Evolutionary conservation across 2,113 vertebrate genomes (phyloP), one percentile per base, ranked within the genome.

Genomic region (Nycticebus coucang): DNA sequence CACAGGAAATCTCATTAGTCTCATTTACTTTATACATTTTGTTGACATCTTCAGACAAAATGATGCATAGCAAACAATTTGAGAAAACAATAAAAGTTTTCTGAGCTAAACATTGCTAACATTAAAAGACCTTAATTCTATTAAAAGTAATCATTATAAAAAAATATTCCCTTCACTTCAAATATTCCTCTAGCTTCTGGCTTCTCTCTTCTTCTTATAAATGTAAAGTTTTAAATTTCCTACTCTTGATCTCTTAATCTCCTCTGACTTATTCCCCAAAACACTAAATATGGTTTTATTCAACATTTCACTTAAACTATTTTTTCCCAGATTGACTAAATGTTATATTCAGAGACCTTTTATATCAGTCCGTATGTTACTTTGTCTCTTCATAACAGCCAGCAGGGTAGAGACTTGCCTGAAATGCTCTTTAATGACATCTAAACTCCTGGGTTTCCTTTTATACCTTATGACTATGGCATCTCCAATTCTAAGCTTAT

Each of bases 291-390:
- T 59, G 78, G 22, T 79, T 87, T 91, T 60, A 60, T 30, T 50
- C 37, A 80, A 57, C 33, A 41, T 13, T 83, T 18, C 15, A 50
- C 45, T 91, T 53, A 68, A 53, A 74, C 66, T 14, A 77, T 62
- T 79, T 84, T 84, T 93, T 95, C 33, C 59, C 60, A 88, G 35
- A 59, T 24, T 86, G 10, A 59, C 17, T 86, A 53, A 87, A 85
- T 41, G 12, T 83, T 77, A 55, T 17, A 68, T 68, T 89, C 37
- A 19, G 7, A 68, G 50, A 86, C 35, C 1, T 10, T 55, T 50
- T 41, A 75, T 69, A 64, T 41, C 18, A 53, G 5, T 50, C 86
- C 66, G 17, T 68, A 75, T 64, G 68, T 53, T 87, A 69, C 19
- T 80, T 28, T 17, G 41, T 91, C 24, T 69, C 0, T 82, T 14